phyloP scores from a whole-genome alignment of 2,888 invertebrate genomes.

The Latrodectus hesperus region DNA sequence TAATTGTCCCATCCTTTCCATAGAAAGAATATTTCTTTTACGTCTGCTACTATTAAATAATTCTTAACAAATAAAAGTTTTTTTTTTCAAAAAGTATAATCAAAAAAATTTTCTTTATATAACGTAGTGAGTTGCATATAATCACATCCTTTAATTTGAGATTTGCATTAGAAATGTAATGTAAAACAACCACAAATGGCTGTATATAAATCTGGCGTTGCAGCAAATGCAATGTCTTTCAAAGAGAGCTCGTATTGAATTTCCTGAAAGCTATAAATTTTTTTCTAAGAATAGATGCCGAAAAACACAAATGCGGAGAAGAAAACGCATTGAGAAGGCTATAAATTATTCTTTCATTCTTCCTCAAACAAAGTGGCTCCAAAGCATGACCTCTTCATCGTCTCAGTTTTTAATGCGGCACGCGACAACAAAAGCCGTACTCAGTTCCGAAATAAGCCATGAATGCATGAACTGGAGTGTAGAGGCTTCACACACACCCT shows the following conservation, averaged over 20 bases:
- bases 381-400: not conserved
- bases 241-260: not conserved
- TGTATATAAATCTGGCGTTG: too few species aligned
- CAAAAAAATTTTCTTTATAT: too few species aligned
- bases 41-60: too few species aligned
- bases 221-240: not conserved
- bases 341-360: not conserved
- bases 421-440: constrained; percentile 20
- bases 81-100: too few species aligned
- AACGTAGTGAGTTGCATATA: too few species aligned
- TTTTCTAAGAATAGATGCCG: not conserved
- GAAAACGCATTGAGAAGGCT: not conserved
- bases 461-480: not conserved
- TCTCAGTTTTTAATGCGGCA: not conserved
- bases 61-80: too few species aligned
- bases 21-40: too few species aligned
- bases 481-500: constrained; percentile 16
- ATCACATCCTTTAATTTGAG: too few species aligned
- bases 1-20: too few species aligned
- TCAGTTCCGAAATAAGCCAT: constrained; percentile 17
- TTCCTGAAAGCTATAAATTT: not conserved
- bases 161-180: too few species aligned
- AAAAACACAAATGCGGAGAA: not conserved
- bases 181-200: too few species aligned
- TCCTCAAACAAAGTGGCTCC: not conserved